Base-by-base conservation (phyloP, 2,888 invertebrate species). In the Drosophila macrospina region DNA sequence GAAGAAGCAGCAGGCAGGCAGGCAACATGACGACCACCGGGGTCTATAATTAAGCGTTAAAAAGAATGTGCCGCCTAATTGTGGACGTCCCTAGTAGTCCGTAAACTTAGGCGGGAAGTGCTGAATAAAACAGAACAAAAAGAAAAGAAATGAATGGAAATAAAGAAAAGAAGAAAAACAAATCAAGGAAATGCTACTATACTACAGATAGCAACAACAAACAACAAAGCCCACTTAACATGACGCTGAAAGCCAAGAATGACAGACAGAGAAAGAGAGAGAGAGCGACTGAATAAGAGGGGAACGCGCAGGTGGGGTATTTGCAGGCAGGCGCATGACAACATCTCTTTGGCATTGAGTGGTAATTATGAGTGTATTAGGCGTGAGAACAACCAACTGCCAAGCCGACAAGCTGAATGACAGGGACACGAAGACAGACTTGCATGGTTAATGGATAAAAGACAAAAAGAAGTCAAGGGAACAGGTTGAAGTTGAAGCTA, bases 21-120 rank as follows among this genome's bases (percentile, higher is more conserved):
- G 32, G 37, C 15, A 57, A 48, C 69, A 54, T 57, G 78, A 62
- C 71, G 68, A 77, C 70, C 76, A 69, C 62, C 50, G 45, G 34
- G 66, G 66, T 64, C 76, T 85, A 74, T 85, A 85, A 85, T 85
- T 85, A 88, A 85, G 86, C 86, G 79, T 72, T 77, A 70, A 74
- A 72, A 77, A 77, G 84, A 86, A 83, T 88, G 68, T 76, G 84
- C 88, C 88, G 85, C 76, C 89, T 88, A 86, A 85, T 85, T 80
- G 86, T 75, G 72, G 62, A 64, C 63, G 66, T 69, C 61, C 66
- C 70, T 68, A 28, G 6, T 7, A 28, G 45, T 30, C 47, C n/a
- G 47, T 20, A n/a, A 45, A 2, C 44, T 28, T 20, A 50, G 52
- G 39, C 54, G 60, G 57, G 42, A 60, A 67, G 37, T 56, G 42